A percentile compares a stretch with the other conserved stretches of the same genome.
These are phyloP conservation scores for Anthopleura sola DNA, from an alignment of 64 coral and sea anemone species.

Conservation along the genomic window DNA sequence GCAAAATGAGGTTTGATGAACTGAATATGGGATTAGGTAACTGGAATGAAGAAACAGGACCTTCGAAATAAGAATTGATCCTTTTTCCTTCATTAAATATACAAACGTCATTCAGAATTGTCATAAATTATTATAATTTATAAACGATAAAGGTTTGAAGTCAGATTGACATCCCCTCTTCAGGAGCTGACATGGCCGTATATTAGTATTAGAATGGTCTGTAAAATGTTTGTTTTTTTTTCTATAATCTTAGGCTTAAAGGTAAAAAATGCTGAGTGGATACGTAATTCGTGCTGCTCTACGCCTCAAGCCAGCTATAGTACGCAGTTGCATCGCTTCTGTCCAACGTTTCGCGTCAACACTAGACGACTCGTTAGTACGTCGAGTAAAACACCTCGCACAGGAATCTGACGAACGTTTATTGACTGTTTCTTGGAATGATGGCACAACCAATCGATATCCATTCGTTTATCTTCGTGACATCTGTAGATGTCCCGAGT, in stretches of 20 bases:
- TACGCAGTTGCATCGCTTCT: neutral
- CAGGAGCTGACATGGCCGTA: too few species aligned
- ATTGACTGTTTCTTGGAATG: conserved; percentile 44
- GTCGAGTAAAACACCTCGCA: conserved; percentile 20
- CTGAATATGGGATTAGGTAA: too few species aligned
- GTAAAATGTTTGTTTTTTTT: too few species aligned
- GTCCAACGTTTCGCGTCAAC: neutral
- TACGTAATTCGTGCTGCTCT: neutral
- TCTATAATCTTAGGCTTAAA: neutral
- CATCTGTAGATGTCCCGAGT: conserved; percentile 59
- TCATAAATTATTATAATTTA: too few species aligned
- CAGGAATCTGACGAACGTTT: conserved; percentile 16
- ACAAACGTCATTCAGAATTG: too few species aligned
- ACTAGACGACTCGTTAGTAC: neutral
- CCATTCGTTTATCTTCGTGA: conserved; percentile 73
- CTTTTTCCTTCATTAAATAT: too few species aligned
- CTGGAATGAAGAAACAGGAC: too few species aligned
- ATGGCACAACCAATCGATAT: conserved; percentile 36
- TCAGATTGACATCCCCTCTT: too few species aligned
- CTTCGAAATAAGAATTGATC: too few species aligned
- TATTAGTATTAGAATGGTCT: too few species aligned
- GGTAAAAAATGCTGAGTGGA: neutral
- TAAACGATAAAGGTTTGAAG: too few species aligned
- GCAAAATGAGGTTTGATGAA: too few species aligned
- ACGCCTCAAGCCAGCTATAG: neutral